These are phyloP conservation scores for Heliconius melpomene DNA, from an alignment of 1,140 invertebrate species.

Conservation along the genomic window DNA sequence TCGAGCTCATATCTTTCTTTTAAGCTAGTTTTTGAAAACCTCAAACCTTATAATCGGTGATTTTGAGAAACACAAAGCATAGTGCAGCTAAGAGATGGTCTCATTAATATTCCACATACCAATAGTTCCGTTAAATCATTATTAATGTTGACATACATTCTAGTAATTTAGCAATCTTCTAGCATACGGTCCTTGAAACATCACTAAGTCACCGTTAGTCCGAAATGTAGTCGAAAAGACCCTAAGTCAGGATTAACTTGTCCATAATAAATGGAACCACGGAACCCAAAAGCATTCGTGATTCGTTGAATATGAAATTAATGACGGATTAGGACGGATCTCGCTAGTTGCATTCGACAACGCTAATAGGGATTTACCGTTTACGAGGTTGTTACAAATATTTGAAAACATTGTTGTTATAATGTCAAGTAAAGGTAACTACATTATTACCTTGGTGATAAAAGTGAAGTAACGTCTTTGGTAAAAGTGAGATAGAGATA, in stretches of 20 bases:
- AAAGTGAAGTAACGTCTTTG: too few relatives aligned
- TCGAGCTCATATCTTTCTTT: too few relatives aligned
- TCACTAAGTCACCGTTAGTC: background rate
- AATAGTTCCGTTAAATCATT: too few relatives aligned
- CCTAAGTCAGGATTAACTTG: constrained; percentile 32
- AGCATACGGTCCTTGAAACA: background rate
- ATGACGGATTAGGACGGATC: constrained; percentile 37
- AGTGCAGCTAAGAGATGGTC: too few relatives aligned
- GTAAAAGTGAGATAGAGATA: too few relatives aligned
- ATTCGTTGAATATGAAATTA: constrained; percentile 41
- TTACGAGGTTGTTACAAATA: background rate
- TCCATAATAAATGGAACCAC: constrained; percentile 43
- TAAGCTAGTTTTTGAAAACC: too few relatives aligned
- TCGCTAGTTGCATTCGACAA: constrained; percentile 29
- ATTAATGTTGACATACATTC: background rate
- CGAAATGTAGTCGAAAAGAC: constrained; percentile 20
- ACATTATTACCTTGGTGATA: too few relatives aligned
- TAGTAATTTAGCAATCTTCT: background rate
- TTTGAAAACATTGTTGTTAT: background rate
- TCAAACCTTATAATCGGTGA: too few relatives aligned
- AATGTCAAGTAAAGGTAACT: too few relatives aligned
- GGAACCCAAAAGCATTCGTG: constrained; percentile 30
- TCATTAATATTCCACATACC: too few relatives aligned
- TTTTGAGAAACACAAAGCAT: too few relatives aligned
- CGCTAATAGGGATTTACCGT: constrained; percentile 12